These are phyloP conservation scores for Cyprinodon diabolis DNA, from an alignment of 2,797 vertebrate genomes.

Conservation along the genomic window DNA sequence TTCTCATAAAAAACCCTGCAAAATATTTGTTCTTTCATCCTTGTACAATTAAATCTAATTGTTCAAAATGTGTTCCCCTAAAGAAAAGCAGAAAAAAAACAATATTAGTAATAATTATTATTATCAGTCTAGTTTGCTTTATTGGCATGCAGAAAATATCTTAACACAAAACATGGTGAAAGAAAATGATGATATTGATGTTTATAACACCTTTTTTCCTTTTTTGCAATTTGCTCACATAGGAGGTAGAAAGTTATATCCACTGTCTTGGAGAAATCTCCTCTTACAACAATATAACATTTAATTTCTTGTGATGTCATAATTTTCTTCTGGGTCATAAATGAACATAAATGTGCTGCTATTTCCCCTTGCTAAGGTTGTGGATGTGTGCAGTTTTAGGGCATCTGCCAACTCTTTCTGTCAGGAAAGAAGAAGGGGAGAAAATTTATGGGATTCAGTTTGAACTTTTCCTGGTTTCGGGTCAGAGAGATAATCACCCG, in stretches of 20 bases:
- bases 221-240: not conserved
- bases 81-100: not conserved
- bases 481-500: constrained; percentile 62
- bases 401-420: not conserved
- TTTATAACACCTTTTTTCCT: not conserved
- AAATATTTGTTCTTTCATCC: not conserved
- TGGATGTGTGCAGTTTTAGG: not conserved
- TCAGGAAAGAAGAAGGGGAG: constrained; percentile 2
- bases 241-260: not conserved
- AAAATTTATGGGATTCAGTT: constrained; percentile 31
- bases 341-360: not conserved
- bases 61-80: not conserved
- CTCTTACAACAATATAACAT: too few relatives aligned
- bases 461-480: constrained; percentile 58
- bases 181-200: not conserved
- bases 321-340: not conserved
- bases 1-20: not conserved
- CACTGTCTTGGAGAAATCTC: not conserved
- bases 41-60: not conserved
- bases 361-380: not conserved
- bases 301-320: not conserved
- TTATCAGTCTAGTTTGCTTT: not conserved
- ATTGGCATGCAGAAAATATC: not conserved
- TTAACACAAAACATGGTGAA: not conserved
- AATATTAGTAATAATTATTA: not conserved